Conservation (phyloP, 2,113 vertebrate genomes). For the Sylvia atricapilla region DNA sequence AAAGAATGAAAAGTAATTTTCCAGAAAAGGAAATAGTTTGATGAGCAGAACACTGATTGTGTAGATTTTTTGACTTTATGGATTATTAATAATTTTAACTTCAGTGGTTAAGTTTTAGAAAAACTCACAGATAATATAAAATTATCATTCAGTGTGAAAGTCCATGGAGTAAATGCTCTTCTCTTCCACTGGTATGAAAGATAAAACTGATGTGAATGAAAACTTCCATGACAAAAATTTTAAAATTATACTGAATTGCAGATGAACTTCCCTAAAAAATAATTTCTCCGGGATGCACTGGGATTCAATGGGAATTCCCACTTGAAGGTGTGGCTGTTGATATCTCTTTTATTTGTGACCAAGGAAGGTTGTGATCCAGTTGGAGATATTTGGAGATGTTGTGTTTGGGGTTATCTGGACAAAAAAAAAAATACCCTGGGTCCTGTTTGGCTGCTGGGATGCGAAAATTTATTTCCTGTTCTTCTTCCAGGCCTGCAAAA, state of each 20-base stretch:
- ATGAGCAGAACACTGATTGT: not conserved
- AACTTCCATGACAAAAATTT: not conserved
- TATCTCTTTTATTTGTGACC: fast-evolving
- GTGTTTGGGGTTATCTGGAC: not conserved
- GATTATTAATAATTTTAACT: not conserved
- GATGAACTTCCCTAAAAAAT: not conserved
- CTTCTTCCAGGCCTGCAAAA: not conserved
- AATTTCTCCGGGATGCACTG: not conserved
- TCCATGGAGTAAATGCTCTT: not conserved
- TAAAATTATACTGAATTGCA: fast-evolving
- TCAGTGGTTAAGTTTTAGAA: not conserved
- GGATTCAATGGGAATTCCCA: not conserved
- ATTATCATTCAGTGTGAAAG: not conserved
- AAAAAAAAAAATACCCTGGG: not conserved
- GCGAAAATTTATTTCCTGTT: not conserved
- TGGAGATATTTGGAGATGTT: not conserved
- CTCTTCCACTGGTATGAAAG: not conserved
- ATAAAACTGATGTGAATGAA: not conserved
- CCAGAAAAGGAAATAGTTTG: not conserved
- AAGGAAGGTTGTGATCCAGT: not conserved
- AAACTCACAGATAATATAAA: not conserved
- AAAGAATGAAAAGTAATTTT: not conserved
- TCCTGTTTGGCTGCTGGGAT: not conserved
- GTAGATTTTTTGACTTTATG: not conserved
- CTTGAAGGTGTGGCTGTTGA: not conserved